phyloP scores from a whole-genome alignment of 2,797 vertebrate genomes.

The Micrastur ruficollis region DNA sequence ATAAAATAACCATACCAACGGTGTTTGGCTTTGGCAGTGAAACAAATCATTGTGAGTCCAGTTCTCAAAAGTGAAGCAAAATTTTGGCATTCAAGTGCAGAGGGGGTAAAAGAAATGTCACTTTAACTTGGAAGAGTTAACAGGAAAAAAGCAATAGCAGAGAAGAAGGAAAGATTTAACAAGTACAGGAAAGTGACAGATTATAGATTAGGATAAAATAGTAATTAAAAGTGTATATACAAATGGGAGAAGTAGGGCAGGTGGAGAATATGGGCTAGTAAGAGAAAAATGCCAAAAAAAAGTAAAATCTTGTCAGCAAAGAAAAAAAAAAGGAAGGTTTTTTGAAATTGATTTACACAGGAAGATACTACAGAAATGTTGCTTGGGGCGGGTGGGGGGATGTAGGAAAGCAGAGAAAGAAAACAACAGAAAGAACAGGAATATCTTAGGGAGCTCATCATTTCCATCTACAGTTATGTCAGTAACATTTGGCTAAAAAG shows the following conservation, averaged over 20 bases:
- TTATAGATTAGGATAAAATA: not conserved
- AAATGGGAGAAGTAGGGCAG: not conserved
- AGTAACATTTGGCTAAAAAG: not conserved
- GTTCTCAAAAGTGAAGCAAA: not conserved
- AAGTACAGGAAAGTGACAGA: not conserved
- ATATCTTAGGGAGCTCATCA: not conserved
- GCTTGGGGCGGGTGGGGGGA: fast-evolving
- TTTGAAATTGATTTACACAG: not conserved
- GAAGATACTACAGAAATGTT: not conserved
- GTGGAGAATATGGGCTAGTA: not conserved
- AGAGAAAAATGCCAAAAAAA: not conserved
- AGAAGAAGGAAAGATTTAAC: not conserved
- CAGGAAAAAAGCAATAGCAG: not conserved
- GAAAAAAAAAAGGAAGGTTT: not conserved
- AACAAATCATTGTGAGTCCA: not conserved
- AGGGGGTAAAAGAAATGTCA: not conserved
- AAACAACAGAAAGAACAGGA: not conserved
- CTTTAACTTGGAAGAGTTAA: not conserved
- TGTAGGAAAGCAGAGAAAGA: not conserved
- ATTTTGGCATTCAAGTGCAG: not conserved
- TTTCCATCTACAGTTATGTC: not conserved
- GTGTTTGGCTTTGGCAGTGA: not conserved
- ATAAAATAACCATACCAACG: not conserved
- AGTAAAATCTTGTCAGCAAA: not conserved
- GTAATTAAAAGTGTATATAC: not conserved